These are phyloP conservation scores for Marcusenius ussheri DNA, from an alignment of 2,113 vertebrate genomes.

Conservation along the genomic window DNA sequence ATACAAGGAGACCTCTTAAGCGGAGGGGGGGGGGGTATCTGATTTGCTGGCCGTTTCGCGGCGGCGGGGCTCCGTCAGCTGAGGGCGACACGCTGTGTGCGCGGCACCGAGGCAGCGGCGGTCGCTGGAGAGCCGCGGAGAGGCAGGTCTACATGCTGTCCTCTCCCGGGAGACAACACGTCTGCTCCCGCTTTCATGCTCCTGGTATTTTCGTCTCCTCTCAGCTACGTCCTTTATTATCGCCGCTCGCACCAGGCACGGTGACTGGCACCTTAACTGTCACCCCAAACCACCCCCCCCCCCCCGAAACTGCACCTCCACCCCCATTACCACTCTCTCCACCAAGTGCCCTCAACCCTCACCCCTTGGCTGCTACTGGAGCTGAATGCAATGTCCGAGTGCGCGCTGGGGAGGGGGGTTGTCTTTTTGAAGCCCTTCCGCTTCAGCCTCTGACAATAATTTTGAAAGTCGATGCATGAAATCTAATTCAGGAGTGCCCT, in stretches of 20 bases:
- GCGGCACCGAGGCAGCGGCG: conserved; percentile 44
- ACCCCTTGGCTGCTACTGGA: not conserved
- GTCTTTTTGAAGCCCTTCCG: conserved; percentile 12
- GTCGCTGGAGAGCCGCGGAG: not conserved
- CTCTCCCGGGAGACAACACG: not conserved
- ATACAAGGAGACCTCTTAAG: not conserved
- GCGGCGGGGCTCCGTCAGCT: conserved; percentile 18
- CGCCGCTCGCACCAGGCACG: not conserved
- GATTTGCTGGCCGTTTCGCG: not conserved
- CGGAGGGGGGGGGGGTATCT: not conserved
- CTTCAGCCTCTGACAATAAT: not conserved
- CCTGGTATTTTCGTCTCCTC: conserved; percentile 2
- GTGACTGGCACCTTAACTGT: not conserved
- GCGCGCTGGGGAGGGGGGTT: not conserved
- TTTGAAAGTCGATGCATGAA: conserved; percentile 24
- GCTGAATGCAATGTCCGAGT: not conserved
- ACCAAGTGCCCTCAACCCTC: not conserved
- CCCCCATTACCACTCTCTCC: not conserved
- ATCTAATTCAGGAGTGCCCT: conserved; percentile 33
- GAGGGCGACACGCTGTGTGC: conserved; percentile 32
- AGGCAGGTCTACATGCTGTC: conserved; percentile 19
- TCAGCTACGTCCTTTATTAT: conserved; percentile 15
- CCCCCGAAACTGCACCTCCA: not conserved
- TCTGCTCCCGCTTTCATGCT: conserved; percentile 8
- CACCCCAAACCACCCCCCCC: not conserved